Conservation (phyloP, 2,888 invertebrate species). For the Arge pagana region DNA sequence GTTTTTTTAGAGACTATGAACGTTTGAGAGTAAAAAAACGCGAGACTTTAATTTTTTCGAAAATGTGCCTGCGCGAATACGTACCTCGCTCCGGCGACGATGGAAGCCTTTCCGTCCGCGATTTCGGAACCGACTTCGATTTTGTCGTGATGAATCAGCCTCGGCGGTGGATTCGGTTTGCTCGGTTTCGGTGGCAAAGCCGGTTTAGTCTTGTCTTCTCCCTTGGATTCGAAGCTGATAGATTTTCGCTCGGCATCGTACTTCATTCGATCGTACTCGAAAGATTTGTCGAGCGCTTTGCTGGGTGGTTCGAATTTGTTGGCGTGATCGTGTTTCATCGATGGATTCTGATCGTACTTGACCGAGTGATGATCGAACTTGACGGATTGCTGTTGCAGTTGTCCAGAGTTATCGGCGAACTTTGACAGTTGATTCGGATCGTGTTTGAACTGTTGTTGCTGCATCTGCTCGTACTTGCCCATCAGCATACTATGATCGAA, state of each 20-base stretch:
- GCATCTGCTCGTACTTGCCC: constrained; percentile 36
- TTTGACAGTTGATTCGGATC: constrained; percentile 40
- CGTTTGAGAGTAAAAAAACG: too few species aligned
- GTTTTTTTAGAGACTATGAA: too few species aligned
- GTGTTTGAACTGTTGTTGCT: constrained; percentile 33
- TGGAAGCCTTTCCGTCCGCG: constrained; percentile 37
- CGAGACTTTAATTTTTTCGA: neutral
- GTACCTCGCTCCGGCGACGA: constrained; percentile 40
- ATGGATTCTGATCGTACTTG: constrained; percentile 37
- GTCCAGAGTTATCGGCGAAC: constrained; percentile 21
- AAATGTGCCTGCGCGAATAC: constrained; percentile 16
- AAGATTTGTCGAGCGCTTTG: constrained; percentile 46
- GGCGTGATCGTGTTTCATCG: constrained; percentile 43
- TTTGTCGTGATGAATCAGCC: constrained; percentile 53
- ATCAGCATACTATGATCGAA: constrained; percentile 30
- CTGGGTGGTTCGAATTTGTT: constrained; percentile 45
- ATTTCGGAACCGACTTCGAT: constrained; percentile 37
- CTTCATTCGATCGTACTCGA: constrained; percentile 48
- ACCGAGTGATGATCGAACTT: constrained; percentile 27
- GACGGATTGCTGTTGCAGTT: neutral
- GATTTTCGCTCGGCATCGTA: constrained; percentile 42
- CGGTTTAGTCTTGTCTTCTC: constrained; percentile 65
- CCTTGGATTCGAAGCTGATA: constrained; percentile 33
- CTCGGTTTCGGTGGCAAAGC: constrained; percentile 82
- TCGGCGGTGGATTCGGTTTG: constrained; percentile 55